These are phyloP conservation scores for Oryzias celebensis DNA, from an alignment of 2,113 vertebrate species.

Conservation along the genomic window DNA sequence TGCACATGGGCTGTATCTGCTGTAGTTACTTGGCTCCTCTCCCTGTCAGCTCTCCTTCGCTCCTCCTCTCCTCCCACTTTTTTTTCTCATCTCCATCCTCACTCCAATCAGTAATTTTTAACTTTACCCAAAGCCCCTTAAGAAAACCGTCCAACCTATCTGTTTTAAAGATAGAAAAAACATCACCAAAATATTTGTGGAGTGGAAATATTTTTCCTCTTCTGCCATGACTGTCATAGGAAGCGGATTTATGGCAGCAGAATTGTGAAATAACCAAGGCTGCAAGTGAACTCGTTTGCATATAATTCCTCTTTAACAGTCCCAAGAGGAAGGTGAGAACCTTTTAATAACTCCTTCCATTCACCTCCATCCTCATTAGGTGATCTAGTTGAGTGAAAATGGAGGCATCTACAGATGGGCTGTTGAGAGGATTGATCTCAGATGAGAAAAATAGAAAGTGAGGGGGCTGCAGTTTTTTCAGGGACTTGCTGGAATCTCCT, in stretches of 20 bases:
- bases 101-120: conserved; percentile 38
- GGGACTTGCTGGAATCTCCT: conserved; percentile 39
- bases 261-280: conserved; percentile 62
- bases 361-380: conserved; percentile 73
- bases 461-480: conserved; percentile 46
- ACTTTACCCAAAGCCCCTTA: conserved; percentile 33
- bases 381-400: conserved; percentile 58
- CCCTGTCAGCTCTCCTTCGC: conserved; percentile 42
- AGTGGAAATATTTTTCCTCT: conserved; percentile 47
- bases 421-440: conserved; percentile 61
- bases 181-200: conserved; percentile 31
- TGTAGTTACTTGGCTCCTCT: conserved; percentile 59
- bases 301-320: conserved; percentile 69
- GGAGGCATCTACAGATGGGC: conserved; percentile 36
- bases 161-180: conserved; percentile 16
- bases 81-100: conserved; percentile 22
- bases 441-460: conserved; percentile 39
- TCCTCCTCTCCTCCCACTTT: conserved; percentile 35
- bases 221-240: conserved; percentile 28
- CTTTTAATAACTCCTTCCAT: conserved; percentile 75
- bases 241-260: conserved; percentile 61
- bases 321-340: conserved; percentile 66
- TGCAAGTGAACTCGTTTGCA: conserved; percentile 71
- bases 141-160: conserved; percentile 46
- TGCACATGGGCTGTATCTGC: conserved; percentile 56